A percentile compares a stretch with the other conserved stretches of the same genome.
These are phyloP conservation scores for Drosophila testacea DNA, from an alignment of 2,888 invertebrate genomes.

Conservation along the genomic window DNA sequence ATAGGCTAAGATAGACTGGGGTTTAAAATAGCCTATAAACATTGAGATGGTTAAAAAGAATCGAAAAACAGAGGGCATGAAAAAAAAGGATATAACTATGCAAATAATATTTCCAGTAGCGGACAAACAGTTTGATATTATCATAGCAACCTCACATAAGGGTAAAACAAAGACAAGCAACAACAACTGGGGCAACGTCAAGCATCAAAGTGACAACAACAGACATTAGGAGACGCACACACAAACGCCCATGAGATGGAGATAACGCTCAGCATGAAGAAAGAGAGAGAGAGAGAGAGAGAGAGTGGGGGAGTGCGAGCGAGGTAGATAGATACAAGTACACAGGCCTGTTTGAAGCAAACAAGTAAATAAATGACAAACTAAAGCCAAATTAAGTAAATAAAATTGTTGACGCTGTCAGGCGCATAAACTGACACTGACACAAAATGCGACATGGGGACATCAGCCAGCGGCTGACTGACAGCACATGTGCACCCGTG, in stretches of 20 bases:
- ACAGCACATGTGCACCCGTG: constrained; percentile 42
- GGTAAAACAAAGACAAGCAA: constrained; percentile 32
- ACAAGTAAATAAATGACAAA: constrained; percentile 80
- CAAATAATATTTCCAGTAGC: not conserved
- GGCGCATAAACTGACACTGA: constrained; percentile 74
- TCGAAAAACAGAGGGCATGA: too few relatives aligned
- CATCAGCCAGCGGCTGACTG: constrained; percentile 41
- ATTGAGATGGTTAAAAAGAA: too few relatives aligned
- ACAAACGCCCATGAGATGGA: constrained; percentile 25
- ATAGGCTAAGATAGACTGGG: too few relatives aligned
- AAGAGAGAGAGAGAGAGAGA: constrained; percentile 14
- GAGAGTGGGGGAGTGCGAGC: constrained; percentile 7
- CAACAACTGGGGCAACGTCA: constrained; percentile 56
- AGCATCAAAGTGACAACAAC: constrained; percentile 79
- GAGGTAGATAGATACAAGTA: constrained; percentile 13
- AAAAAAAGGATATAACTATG: too few relatives aligned
- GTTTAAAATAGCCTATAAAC: too few relatives aligned
- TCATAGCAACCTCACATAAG: not conserved
- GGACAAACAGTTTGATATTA: not conserved
- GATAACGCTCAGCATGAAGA: constrained; percentile 17
- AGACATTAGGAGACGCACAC: constrained; percentile 68
- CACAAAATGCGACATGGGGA: constrained; percentile 50
- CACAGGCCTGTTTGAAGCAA: constrained; percentile 50
- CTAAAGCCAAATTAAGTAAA: constrained; percentile 81
- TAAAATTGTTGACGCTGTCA: constrained; percentile 79